Base-by-base conservation (phyloP, 2,797 vertebrate species). In the Merluccius polli region DNA sequence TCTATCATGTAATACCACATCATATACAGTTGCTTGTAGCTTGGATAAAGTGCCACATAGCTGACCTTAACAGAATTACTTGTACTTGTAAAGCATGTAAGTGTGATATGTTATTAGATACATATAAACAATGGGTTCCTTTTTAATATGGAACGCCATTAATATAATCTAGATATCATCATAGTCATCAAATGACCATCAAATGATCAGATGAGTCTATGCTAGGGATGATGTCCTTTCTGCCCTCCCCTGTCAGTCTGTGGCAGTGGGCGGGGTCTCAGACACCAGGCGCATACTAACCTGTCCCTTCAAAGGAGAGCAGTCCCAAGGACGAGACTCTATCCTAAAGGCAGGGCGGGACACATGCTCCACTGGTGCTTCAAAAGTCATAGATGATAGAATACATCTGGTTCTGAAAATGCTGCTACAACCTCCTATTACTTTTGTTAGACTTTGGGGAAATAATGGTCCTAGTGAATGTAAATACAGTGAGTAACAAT, bases 311-410 rank as follows among this genome's bases (percentile, higher is more conserved):
- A 85, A 86, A 92, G 88, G 87, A 88, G 86, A 86, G 83, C 70
- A 76, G 77, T 82, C 89, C 85, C 29, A 85, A 92, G 86, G 63
- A 36, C 76, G 38, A 82, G 86, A 38, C 81, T 88, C 73, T 74
- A 79, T 90, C 84, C 91, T 92, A 90, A 90, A 92, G 88, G 89
- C 87, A 90, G 78, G 86, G 72, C 82, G 76, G 79, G 75, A 87
- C 81, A 88, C 78, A 76, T 72, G 59, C 59, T 1, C 59, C 59
- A 48, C 41, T 5, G 13, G 1, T 27, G n/a, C 59, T 48, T 18
- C 1, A 48, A 65, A 24, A 65, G n/a, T 65, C 2, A 24, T 12
- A 65, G 59, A 65, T 11, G 59, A 65, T 13, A 27, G 59, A 4
- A 13, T 13, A 65, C 59, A 27, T 27, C 21, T 7, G 52, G 7